These are phyloP conservation scores for Polypedilum vanderplanki DNA, from an alignment of 1,140 invertebrate species.

Conservation along the genomic window DNA sequence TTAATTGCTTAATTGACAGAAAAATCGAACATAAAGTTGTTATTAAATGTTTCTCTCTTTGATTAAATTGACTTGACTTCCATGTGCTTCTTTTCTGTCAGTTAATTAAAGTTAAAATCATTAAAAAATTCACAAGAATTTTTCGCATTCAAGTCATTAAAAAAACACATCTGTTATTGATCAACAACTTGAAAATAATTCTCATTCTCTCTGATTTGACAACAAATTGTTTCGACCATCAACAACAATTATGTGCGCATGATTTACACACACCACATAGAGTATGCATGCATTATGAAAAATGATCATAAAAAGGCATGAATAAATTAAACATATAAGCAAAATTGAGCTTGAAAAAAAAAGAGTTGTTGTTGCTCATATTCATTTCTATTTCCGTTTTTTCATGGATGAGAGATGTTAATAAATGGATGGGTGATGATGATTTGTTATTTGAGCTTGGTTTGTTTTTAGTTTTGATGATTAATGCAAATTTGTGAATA, in stretches of 20 bases:
- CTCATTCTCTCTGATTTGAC: background rate
- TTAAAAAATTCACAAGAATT: no score
- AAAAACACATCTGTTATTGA: background rate
- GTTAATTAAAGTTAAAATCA: no score
- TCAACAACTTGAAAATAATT: background rate
- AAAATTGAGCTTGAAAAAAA: slow-evolving; percentile 16
- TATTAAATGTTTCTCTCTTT: no score
- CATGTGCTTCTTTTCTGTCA: no score
- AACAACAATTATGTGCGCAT: slow-evolving; percentile 6
- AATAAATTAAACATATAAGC: background rate
- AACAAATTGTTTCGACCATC: slow-evolving; percentile 17
- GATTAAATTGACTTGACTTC: no score
- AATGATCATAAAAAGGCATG: background rate
- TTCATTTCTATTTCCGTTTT: slow-evolving; percentile 13
- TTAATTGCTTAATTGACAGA: no score
- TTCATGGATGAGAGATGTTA: slow-evolving; percentile 12
- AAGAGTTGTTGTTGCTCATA: background rate
- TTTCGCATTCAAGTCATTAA: no score
- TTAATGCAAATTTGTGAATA: no score
- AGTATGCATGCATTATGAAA: background rate
- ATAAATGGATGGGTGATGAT: slow-evolving; percentile 10
- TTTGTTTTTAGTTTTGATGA: no score
- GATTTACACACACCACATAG: background rate
- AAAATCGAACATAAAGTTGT: no score
- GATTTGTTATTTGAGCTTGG: background rate